These are phyloP conservation scores for Euborellia annulipes DNA, from an alignment of 1,140 invertebrate genomes.

Conservation along the genomic window DNA sequence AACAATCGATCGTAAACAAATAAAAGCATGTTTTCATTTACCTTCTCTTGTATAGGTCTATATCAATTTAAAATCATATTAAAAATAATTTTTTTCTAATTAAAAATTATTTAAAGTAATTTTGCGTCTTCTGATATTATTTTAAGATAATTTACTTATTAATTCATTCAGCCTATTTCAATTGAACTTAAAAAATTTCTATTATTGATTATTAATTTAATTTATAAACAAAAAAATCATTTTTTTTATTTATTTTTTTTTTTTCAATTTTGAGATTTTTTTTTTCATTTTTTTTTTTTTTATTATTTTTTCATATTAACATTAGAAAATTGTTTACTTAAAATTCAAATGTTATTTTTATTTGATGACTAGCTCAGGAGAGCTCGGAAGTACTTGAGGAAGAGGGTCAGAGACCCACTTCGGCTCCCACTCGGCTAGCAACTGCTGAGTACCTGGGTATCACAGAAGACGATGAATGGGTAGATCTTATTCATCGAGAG, in stretches of 20 bases:
- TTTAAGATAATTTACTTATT: no score
- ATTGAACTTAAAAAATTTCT: no score
- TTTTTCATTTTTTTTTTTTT: not conserved
- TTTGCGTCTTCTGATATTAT: no score
- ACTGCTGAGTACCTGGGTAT: slow-evolving; percentile 15
- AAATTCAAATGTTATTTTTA: not conserved
- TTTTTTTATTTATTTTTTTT: not conserved
- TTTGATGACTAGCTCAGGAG: not conserved
- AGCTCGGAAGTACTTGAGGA: slow-evolving; percentile 1
- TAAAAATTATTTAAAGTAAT: no score
- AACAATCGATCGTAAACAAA: no score
- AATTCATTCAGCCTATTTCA: no score
- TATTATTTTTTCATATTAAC: not conserved
- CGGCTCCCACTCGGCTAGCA: slow-evolving; percentile 11
- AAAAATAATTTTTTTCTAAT: not conserved
- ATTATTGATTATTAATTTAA: no score
- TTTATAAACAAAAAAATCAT: no score
- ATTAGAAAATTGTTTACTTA: not conserved
- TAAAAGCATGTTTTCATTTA: no score
- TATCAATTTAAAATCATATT: slow-evolving; percentile 7
- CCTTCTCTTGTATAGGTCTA: slow-evolving; percentile 3
- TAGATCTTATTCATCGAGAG: slow-evolving; percentile 7
- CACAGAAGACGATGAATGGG: slow-evolving; percentile 10
- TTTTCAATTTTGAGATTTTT: not conserved
- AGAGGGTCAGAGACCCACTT: no score